These are phyloP conservation scores for Astyanax mexicanus DNA, from an alignment of 2,797 vertebrate species.

Conservation along the genomic window DNA sequence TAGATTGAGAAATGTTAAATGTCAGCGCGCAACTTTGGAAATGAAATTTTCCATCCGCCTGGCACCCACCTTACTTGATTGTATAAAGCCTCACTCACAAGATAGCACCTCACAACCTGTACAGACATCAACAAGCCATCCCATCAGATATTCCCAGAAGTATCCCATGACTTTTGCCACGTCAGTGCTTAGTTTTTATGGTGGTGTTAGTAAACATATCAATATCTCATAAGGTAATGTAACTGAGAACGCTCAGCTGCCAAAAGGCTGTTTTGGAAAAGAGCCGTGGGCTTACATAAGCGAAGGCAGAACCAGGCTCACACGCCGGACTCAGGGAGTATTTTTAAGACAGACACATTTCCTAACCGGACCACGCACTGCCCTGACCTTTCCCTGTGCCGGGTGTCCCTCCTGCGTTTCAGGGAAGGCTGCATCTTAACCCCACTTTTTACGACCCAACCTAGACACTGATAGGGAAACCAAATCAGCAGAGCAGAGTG, in stretches of 20 bases:
- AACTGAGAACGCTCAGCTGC: background rate
- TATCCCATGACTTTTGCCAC: too few relatives aligned
- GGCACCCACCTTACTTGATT: too few relatives aligned
- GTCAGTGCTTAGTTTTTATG: too few relatives aligned
- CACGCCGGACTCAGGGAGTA: background rate
- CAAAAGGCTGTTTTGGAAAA: background rate
- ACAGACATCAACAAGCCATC: too few relatives aligned
- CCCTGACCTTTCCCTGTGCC: slow-evolving; percentile 43
- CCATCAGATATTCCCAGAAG: too few relatives aligned
- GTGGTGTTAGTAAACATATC: too few relatives aligned
- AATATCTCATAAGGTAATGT: too few relatives aligned
- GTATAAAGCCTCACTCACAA: too few relatives aligned
- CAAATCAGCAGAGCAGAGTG: slow-evolving; percentile 24
- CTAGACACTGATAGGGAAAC: slow-evolving; percentile 34
- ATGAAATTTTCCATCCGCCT: too few relatives aligned
- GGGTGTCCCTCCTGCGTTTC: slow-evolving; percentile 20
- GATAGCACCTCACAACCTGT: too few relatives aligned
- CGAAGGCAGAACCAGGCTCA: slow-evolving; percentile 21
- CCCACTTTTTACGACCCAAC: slow-evolving; percentile 34
- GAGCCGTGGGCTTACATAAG: slow-evolving; percentile 26
- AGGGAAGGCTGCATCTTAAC: slow-evolving; percentile 35
- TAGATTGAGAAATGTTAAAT: too few relatives aligned
- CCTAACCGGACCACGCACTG: slow-evolving; percentile 29
- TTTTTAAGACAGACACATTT: slow-evolving; percentile 49
- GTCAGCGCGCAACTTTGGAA: too few relatives aligned